Evolutionary conservation across 2,113 vertebrate genomes (phyloP).

Genomic region (Dinomys branickii): DNA sequence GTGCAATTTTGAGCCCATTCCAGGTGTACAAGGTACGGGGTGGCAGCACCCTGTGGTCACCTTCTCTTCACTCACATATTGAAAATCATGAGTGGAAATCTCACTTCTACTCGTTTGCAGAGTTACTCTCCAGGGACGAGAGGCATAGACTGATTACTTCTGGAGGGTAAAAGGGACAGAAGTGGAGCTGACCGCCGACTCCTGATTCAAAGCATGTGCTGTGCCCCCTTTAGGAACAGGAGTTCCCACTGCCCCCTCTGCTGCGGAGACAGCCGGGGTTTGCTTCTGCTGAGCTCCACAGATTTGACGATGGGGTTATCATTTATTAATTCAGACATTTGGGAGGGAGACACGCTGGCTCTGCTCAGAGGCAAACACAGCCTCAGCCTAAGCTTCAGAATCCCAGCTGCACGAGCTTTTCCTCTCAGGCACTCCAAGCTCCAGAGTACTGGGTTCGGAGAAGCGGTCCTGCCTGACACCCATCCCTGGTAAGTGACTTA

Average conservation of each 20-base stretch:
- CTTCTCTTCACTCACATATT: neutral
- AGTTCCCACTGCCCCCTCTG: constrained; percentile 5
- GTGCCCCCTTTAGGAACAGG: neutral
- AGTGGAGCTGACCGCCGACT: neutral
- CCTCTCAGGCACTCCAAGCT: neutral
- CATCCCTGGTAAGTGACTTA: constrained; percentile 48
- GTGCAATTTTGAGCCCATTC: neutral
- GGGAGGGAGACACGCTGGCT: constrained; percentile 53
- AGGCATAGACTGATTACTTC: neutral
- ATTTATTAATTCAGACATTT: constrained; percentile 74
- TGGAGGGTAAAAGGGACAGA: too few species aligned
- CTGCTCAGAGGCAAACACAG: constrained; percentile 11
- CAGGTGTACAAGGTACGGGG: neutral
- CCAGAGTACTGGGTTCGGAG: neutral
- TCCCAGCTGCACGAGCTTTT: neutral
- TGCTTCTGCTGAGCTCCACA: constrained; percentile 59
- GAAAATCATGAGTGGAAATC: neutral
- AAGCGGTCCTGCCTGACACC: neutral
- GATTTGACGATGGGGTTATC: constrained; percentile 66
- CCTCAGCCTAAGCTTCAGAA: neutral
- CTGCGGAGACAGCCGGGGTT: neutral
- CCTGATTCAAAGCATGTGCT: neutral
- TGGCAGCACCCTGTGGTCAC: neutral
- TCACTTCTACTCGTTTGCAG: neutral
- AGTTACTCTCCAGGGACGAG: neutral